phyloP scores from a whole-genome alignment of 2,113 vertebrate species.

The Myiopsitta monachus region DNA sequence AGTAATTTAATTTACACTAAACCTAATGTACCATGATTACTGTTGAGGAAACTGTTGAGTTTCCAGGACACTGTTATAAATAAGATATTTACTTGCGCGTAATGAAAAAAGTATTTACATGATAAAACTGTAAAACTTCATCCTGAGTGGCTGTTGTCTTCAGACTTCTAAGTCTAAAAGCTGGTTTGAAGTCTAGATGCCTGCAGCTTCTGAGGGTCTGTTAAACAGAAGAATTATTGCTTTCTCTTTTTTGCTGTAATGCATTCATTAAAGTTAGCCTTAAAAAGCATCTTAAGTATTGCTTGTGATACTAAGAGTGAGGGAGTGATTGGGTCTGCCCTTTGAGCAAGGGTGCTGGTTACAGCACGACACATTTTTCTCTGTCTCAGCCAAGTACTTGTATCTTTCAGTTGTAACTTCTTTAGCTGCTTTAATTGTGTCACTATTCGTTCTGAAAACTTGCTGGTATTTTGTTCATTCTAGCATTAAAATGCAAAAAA shows the following conservation, averaged over 20 bases:
- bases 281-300: background rate
- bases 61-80: background rate
- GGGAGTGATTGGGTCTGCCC: accelerated
- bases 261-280: background rate
- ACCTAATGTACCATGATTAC: background rate
- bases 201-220: background rate
- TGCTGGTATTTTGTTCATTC: background rate
- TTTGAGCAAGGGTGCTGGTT: background rate
- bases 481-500: background rate
- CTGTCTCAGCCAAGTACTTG: background rate
- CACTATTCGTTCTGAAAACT: background rate
- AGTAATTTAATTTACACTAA: background rate
- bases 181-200: background rate
- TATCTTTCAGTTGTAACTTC: background rate
- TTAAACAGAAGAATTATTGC: background rate
- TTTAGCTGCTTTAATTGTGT: background rate
- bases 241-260: background rate
- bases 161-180: background rate
- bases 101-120: background rate
- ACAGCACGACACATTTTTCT: background rate
- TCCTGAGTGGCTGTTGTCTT: background rate
- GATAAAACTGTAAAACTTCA: background rate
- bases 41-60: background rate
- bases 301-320: background rate
- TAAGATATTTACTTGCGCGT: background rate